Base-by-base conservation (phyloP, 2,888 invertebrate species). In the Furcula furcula region DNA sequence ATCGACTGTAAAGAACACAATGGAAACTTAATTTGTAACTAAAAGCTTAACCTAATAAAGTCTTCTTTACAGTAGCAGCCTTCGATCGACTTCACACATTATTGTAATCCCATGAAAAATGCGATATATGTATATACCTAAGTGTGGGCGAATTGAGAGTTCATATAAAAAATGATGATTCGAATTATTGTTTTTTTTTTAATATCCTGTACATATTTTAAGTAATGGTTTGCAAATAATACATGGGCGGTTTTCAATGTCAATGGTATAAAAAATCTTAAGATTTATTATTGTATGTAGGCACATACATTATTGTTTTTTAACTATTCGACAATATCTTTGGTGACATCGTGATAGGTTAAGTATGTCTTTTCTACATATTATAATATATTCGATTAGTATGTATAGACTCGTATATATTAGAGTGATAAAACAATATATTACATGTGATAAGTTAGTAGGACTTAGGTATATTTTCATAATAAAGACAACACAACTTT, bases 161-260 rank as follows among this genome's bases (percentile, higher is more conserved):
- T 44, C 33, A 35, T 42, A 27, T 10, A 35, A 46, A 34, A 46
- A 31, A 32, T 41, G 39, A 55, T 44, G 9, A 29, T 33, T 33
- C 29, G 32, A 18, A 39, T 42, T 42, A 46, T 46, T 44, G 12
- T 31, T 42, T 39, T 55, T 44, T 55, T 55, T 52, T 35, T 11
- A 27, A 12, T 12, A 13, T 16, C 7, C 1, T 20, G 22, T n/a
- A 48, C 31, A 40, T 33, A 55, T 48, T n/a, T n/a, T 35, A 40
- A 31, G 34, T 41, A 38, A 41, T 42, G 11, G 36, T 36, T 25
- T 27, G 20, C 41, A 37, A 46, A 36, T n/a, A n/a, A n/a, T 20
- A 23, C 25, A 19, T 30, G 48, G 29, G 31, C 40, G 43, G 42
- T 36, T 29, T 34, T 46, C 55, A 49, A 55, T 55, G 55, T 39